phyloP scores from a whole-genome alignment of 2,888 invertebrate species.

The Ellobium chinense region DNA sequence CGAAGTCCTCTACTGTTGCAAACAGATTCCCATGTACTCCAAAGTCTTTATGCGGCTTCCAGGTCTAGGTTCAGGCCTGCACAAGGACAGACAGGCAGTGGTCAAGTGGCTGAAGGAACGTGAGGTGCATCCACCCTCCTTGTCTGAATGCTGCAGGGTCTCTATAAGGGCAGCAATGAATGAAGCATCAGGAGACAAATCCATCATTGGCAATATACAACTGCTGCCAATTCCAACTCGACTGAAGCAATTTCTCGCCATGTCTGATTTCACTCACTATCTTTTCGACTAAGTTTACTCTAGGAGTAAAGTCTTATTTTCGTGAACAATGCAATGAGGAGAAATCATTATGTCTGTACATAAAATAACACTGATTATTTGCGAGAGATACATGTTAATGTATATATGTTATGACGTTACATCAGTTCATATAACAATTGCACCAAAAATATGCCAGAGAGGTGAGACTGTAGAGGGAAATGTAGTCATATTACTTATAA shows the following conservation, averaged over 20 bases:
- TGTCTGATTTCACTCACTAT: constrained; percentile 60
- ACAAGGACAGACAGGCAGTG: constrained; percentile 59
- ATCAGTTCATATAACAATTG: too few species aligned
- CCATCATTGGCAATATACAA: constrained; percentile 62
- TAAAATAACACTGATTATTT: too few species aligned
- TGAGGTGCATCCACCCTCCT: constrained; percentile 56
- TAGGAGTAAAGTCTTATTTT: too few species aligned
- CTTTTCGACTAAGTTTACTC: constrained; percentile 17
- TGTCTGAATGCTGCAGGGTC: constrained; percentile 63
- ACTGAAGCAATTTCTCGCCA: constrained; percentile 61
- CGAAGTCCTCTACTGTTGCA: constrained; percentile 67
- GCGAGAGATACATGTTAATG: too few species aligned
- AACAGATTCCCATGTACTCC: constrained; percentile 70
- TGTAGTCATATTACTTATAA: too few species aligned
- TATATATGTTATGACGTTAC: too few species aligned
- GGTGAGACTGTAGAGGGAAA: too few species aligned
- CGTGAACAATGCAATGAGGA: too few species aligned
- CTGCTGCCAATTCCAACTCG: constrained; percentile 61
- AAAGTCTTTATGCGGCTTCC: constrained; percentile 68
- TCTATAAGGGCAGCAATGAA: constrained; percentile 65
- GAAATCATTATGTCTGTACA: too few species aligned
- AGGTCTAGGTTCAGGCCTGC: constrained; percentile 58
- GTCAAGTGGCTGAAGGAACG: constrained; percentile 64
- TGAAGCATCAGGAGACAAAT: constrained; percentile 61
- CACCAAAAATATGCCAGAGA: too few species aligned